These are phyloP conservation scores for Dasyornis broadbenti DNA, from an alignment of 2,113 vertebrate species.

Conservation along the genomic window DNA sequence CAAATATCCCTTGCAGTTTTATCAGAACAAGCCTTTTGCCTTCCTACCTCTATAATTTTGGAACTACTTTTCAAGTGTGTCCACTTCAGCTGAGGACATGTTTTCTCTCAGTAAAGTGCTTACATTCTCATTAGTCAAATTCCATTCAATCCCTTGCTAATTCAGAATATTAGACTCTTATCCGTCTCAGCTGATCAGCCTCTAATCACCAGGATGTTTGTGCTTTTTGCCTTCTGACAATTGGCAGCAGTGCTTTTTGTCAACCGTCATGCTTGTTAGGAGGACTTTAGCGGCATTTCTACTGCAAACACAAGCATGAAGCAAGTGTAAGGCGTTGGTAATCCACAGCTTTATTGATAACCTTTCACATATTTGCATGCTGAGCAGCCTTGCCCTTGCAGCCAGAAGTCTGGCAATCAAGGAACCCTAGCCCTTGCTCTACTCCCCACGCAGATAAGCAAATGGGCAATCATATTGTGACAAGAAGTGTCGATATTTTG, in stretches of 20 bases:
- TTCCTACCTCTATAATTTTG: neutral
- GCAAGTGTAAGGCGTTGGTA: neutral
- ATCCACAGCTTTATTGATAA: neutral
- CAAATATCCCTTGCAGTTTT: neutral
- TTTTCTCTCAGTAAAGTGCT: neutral
- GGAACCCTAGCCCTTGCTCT: neutral
- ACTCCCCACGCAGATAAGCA: neutral
- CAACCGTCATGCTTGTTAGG: neutral
- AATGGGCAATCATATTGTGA: neutral
- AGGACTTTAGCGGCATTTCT: neutral
- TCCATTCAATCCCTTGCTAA: neutral
- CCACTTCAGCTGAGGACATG: neutral
- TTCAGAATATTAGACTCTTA: neutral
- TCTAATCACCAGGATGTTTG: neutral
- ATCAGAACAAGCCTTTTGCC: neutral
- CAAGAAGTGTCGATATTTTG: neutral
- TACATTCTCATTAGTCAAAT: conserved; percentile 12
- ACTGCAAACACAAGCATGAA: neutral
- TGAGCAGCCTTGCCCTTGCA: neutral
- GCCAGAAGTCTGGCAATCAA: neutral
- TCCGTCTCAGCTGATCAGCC: neutral
- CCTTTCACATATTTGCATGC: neutral
- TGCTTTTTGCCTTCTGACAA: neutral
- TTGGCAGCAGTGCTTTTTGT: neutral
- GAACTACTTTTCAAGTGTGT: neutral